These are phyloP conservation scores for Podarcis lilfordi DNA, from an alignment of 2,797 vertebrate species.

Conservation along the genomic window DNA sequence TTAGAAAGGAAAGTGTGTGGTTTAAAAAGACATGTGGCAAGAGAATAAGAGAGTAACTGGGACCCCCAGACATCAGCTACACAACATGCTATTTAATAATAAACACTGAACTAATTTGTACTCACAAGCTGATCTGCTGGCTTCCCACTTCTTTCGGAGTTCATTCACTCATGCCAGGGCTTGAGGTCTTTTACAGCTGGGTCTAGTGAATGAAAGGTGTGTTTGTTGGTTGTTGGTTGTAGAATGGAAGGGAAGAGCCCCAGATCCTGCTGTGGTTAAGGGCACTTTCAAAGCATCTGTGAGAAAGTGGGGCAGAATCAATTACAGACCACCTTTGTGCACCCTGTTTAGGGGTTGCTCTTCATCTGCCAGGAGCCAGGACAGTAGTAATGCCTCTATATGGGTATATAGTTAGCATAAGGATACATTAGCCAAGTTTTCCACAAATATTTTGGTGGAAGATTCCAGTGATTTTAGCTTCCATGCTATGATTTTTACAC, in stretches of 20 bases:
- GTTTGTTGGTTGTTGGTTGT: constrained; percentile 10
- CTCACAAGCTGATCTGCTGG: constrained; percentile 23
- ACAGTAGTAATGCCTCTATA: background rate
- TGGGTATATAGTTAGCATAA: background rate
- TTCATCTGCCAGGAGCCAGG: background rate
- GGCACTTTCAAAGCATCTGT: background rate
- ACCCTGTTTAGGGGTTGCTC: background rate
- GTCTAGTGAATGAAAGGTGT: constrained; percentile 23
- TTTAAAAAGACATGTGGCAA: background rate
- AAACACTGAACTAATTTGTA: constrained; percentile 35
- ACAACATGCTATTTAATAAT: constrained; percentile 9
- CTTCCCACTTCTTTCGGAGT: constrained; percentile 22
- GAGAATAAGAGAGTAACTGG: constrained; percentile 15
- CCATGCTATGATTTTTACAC: background rate
- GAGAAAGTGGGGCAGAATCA: background rate
- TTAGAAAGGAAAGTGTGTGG: constrained; percentile 43
- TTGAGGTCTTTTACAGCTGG: constrained; percentile 19
- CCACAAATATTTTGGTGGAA: background rate
- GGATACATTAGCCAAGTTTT: background rate
- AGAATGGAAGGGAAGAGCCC: background rate
- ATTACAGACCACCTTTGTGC: background rate
- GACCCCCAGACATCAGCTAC: background rate
- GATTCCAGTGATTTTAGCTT: background rate
- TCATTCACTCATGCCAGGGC: constrained; percentile 24
- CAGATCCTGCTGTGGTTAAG: background rate